A percentile compares a stretch with the other conserved stretches of the same genome.
These are phyloP conservation scores for Mystacornis crossleyi DNA, from an alignment of 2,113 vertebrate genomes.

Conservation along the genomic window DNA sequence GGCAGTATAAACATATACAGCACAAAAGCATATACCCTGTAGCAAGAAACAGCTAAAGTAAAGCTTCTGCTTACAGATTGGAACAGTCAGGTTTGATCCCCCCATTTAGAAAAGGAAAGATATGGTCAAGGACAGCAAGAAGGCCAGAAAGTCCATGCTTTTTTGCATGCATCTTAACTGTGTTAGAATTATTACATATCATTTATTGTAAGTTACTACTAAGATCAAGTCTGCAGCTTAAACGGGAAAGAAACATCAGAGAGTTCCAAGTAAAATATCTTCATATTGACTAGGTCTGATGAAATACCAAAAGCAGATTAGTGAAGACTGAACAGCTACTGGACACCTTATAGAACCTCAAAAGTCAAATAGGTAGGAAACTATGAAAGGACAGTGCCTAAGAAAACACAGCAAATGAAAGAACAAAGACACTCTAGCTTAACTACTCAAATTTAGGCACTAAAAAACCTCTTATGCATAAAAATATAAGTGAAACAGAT, in stretches of 20 bases:
- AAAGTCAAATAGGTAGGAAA: background rate
- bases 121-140: background rate
- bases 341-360: background rate
- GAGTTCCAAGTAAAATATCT: background rate
- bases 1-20: background rate
- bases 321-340: background rate
- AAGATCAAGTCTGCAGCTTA: background rate
- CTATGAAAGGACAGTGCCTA: background rate
- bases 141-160: background rate
- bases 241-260: background rate
- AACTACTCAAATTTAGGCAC: background rate
- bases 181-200: background rate
- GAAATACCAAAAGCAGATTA: background rate
- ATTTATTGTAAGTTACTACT: background rate
- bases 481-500: background rate
- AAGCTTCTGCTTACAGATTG: background rate
- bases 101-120: background rate
- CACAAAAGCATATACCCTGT: background rate
- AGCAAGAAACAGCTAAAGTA: background rate
- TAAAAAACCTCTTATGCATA: background rate
- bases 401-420: background rate
- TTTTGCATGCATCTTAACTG: background rate
- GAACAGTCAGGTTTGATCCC: background rate
- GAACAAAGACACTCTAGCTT: background rate
- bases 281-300: background rate